Conservation (phyloP, 1,140 invertebrate species). For the Planococcus citri region DNA sequence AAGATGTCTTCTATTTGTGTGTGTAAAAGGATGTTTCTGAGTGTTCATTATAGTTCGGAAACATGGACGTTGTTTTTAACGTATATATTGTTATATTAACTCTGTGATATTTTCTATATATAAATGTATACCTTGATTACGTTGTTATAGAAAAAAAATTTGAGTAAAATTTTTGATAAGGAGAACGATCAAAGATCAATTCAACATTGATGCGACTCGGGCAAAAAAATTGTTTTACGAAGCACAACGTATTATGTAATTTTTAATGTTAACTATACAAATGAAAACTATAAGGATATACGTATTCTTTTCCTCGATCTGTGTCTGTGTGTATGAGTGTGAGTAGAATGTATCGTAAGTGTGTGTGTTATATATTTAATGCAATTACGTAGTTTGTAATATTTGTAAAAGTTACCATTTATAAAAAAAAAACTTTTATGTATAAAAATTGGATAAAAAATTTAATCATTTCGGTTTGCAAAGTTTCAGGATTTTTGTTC, state of each 20-base stretch:
- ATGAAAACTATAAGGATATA: neutral
- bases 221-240: neutral
- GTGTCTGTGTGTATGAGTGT: neutral
- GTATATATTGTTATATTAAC: neutral
- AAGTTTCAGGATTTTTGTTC: neutral
- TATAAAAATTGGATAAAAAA: neutral
- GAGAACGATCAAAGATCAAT: neutral
- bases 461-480: slow-evolving; percentile 11
- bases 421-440: slow-evolving; percentile 10
- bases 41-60: neutral
- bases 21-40: neutral
- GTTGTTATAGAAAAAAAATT: too few species aligned
- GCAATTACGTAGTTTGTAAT: slow-evolving; percentile 17
- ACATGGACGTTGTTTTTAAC: neutral
- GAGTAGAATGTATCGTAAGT: neutral
- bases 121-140: too few species aligned
- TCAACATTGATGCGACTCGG: slow-evolving; percentile 1
- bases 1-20: neutral
- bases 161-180: neutral
- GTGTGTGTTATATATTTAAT: neutral
- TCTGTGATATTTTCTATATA: neutral
- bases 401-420: slow-evolving; percentile 17
- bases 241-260: neutral
- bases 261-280: neutral
- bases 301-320: too few species aligned